phyloP scores from a whole-genome alignment of 1,140 invertebrate species.

The Drosophila ambigua region DNA sequence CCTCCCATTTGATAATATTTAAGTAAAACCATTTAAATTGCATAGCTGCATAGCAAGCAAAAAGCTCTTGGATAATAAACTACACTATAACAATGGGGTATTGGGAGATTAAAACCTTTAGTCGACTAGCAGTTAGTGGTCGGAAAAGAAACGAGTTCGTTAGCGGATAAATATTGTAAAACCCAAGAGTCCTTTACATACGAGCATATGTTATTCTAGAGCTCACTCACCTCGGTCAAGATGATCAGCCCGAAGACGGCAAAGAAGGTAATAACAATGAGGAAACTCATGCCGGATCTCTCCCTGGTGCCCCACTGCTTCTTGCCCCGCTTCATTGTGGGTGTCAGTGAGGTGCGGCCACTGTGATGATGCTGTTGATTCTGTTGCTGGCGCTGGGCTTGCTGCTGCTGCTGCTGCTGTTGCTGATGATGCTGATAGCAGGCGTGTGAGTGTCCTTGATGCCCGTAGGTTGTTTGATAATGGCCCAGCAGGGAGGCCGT shows the following conservation, averaged over 20 bases:
- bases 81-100: too few species aligned
- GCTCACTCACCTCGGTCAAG: constrained; percentile 87
- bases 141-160: too few species aligned
- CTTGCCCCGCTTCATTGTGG: constrained; percentile 76
- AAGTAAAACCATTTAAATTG: background rate
- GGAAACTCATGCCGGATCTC: constrained; percentile 93
- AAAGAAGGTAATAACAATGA: constrained; percentile 95
- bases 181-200: too few species aligned
- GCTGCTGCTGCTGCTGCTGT: constrained; percentile 49
- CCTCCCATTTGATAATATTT: background rate
- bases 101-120: too few species aligned
- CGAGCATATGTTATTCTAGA: too few species aligned
- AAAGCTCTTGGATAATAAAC: too few species aligned
- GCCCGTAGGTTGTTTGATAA: constrained; percentile 62
- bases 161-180: too few species aligned
- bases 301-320: constrained; percentile 87
- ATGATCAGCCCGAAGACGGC: constrained; percentile 94
- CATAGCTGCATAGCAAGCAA: too few species aligned
- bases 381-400: constrained; percentile 17
- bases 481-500: constrained; percentile 38
- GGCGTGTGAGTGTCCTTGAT: constrained; percentile 53
- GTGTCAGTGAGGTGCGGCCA: constrained; percentile 63
- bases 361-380: constrained; percentile 48
- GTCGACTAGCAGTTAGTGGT: too few species aligned
- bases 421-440: constrained; percentile 71